A percentile compares a stretch with the other conserved stretches of the same genome.
Conservation (phyloP, 1,140 invertebrate species). For the Saccostrea glomerata region DNA sequence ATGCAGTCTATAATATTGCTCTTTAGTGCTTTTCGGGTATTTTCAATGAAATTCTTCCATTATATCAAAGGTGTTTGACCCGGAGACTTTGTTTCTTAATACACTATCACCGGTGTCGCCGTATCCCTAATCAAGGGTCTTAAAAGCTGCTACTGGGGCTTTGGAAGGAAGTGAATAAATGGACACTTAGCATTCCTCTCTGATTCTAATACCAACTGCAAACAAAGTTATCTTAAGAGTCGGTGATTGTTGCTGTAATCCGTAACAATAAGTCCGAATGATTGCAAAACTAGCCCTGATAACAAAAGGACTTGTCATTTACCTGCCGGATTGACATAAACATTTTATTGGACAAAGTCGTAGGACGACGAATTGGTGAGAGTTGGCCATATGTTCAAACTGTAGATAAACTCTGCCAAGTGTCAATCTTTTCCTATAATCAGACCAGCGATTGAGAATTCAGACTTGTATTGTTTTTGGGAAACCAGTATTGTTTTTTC, state of each 20-base stretch:
- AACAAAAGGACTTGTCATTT: constrained; percentile 17
- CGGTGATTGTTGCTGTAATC: constrained; percentile 18
- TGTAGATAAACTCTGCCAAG: constrained; percentile 8
- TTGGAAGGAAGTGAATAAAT: constrained; percentile 28
- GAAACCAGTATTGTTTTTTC: background rate
- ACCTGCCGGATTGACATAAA: constrained; percentile 28
- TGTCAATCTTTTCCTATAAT: constrained; percentile 9
- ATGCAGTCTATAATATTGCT: background rate
- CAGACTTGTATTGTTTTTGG: background rate
- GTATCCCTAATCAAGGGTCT: background rate
- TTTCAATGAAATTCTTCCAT: background rate
- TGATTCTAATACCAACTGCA: constrained; percentile 28
- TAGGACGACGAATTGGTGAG: constrained; percentile 3
- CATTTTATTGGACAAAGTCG: constrained; percentile 33
- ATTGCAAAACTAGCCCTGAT: constrained; percentile 12
- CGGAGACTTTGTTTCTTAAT: background rate
- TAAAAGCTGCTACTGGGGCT: constrained; percentile 1
- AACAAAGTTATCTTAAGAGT: constrained; percentile 8
- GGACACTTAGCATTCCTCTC: constrained; percentile 5
- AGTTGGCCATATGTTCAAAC: constrained; percentile 20
- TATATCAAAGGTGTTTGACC: background rate
- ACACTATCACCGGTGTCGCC: background rate
- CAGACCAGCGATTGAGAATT: background rate
- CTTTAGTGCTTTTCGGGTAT: background rate
- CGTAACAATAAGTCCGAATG: constrained; percentile 16